Conservation (phyloP, 2,113 vertebrate species). For the Boleophthalmus pectinirostris region DNA sequence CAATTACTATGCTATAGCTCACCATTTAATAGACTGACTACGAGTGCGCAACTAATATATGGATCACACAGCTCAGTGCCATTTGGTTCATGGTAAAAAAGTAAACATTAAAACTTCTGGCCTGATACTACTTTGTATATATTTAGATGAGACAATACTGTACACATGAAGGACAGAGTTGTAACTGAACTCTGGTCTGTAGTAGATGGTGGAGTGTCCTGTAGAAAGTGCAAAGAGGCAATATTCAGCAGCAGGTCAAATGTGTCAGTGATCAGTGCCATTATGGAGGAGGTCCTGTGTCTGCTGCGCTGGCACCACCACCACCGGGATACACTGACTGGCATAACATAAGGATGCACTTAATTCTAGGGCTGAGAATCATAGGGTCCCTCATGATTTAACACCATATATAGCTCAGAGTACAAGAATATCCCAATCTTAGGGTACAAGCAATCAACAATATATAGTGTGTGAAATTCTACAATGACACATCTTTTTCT, state of each 20-base stretch:
- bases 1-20: constrained; percentile 39
- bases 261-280: constrained; percentile 61
- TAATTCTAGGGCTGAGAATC: too few species aligned
- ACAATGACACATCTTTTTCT: too few species aligned
- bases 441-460: too few species aligned
- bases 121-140: constrained; percentile 4
- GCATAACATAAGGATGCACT: not conserved
- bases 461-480: too few species aligned
- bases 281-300: constrained; percentile 43
- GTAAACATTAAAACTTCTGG: constrained; percentile 7
- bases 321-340: constrained; percentile 9
- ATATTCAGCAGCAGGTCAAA: constrained; percentile 64
- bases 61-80: constrained; percentile 40
- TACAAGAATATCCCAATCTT: too few species aligned
- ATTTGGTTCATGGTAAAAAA: constrained; percentile 10
- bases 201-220: constrained; percentile 16
- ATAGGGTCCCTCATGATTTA: too few species aligned
- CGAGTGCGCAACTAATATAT: constrained; percentile 29
- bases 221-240: constrained; percentile 45
- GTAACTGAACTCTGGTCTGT: constrained; percentile 35
- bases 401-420: too few species aligned
- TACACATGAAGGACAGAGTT: constrained; percentile 15
- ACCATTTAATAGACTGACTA: constrained; percentile 43
- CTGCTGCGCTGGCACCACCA: constrained; percentile 64
- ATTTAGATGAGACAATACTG: not conserved